Evolutionary conservation across 2,888 invertebrate genomes (phyloP), one percentile per base, ranked within the genome.

Genomic region (Acanthosoma haemorrhoidale): DNA sequence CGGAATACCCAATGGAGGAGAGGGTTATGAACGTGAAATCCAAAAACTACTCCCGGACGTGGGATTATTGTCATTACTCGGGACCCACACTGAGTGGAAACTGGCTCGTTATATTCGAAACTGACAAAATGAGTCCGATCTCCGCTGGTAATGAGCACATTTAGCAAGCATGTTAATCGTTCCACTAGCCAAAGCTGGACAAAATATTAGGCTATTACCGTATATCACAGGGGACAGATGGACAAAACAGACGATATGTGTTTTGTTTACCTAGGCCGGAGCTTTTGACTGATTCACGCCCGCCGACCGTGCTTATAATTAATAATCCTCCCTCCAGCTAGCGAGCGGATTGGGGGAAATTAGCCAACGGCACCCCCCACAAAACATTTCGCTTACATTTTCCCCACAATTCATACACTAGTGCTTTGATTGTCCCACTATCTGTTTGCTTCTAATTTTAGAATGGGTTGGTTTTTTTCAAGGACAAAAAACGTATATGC

Each of bases 181-280:
- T 41, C 34, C 64, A 1, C 25, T 25, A 25, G 41, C 64, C 15
- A 64, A 39, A 38, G 36, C 25, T 13, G 16, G 15, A 11, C 64
- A 64, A 64, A 64, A 64, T 64, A 64, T 64, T 64, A 41, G 64
- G 15, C 64, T 64, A 64, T 64, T 64, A 64, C 41, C 64, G 64
- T 64, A 64, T 41, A 64, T 64, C 64, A 64, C 39, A 25, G 41
- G 39, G 64, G 41, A 41, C 64, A 64, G 64, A 64, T 64, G 64
- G 64, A 31, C 41, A 41, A n/a, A 41, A 64, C 41, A 25, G 29
- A 18, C 25, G 64, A 39, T 38, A 64, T 64, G 64, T 64, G 64
- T 64, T 64, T 64, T 64, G 64, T 64, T 64, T 64, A 64, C 64
- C 64, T 64, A 39, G 64, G 25, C 39, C 59, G 1, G 29, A 25